Evolutionary conservation across 92 coral and sea anemone genomes (phyloP).

Genomic region (Meandrina meandrites): DNA sequence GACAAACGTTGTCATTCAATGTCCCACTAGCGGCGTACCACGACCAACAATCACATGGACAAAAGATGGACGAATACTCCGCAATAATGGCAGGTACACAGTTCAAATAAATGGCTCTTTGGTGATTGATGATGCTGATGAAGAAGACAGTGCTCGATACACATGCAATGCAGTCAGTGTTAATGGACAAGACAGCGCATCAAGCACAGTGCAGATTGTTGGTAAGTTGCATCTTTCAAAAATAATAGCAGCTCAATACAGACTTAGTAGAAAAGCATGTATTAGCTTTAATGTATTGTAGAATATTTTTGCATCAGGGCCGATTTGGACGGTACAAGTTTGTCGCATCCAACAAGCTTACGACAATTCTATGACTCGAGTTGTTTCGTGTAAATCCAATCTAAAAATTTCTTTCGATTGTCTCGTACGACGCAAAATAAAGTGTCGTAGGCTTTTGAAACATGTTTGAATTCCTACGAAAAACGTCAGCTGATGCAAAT

Average conservation of each 20-base stretch:
- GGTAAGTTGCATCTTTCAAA: slow-evolving; percentile 22
- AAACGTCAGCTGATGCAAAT: too few relatives aligned
- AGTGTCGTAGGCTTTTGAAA: too few relatives aligned
- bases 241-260: background rate
- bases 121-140: slow-evolving; percentile 37
- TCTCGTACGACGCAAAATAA: too few relatives aligned
- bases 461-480: too few relatives aligned
- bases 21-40: slow-evolving; percentile 62
- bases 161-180: slow-evolving; percentile 66
- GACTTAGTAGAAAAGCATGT: too few relatives aligned
- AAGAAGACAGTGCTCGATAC: slow-evolving; percentile 62
- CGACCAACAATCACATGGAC: slow-evolving; percentile 61
- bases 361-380: too few relatives aligned
- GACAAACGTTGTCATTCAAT: slow-evolving; percentile 65
- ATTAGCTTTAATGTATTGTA: too few relatives aligned
- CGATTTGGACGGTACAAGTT: too few relatives aligned
- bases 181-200: slow-evolving; percentile 31
- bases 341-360: too few relatives aligned
- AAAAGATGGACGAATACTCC: slow-evolving; percentile 50
- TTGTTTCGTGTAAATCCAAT: too few relatives aligned
- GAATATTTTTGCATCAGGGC: too few relatives aligned
- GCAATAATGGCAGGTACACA: slow-evolving; percentile 25
- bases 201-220: slow-evolving; percentile 37
- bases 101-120: slow-evolving; percentile 42
- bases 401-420: too few relatives aligned